Conservation (phyloP, 2,113 vertebrate genomes). For the Phyllopteryx taeniolatus region DNA sequence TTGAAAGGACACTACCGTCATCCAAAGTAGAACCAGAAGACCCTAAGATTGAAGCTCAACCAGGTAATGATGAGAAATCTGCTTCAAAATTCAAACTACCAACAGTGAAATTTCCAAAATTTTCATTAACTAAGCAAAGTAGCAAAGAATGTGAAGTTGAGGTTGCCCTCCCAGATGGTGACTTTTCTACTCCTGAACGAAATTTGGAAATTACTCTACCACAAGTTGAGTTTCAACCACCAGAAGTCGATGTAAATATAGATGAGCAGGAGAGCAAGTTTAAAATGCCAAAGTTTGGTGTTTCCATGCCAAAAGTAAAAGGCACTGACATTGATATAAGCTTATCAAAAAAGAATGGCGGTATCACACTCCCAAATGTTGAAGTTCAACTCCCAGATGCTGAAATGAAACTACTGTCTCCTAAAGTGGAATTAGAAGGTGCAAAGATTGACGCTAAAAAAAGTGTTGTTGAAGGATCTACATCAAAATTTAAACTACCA, state of each 20-base stretch:
- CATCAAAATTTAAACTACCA: conserved; percentile 47
- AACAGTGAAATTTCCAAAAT: neutral
- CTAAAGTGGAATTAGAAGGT: neutral
- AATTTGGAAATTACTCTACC: conserved; percentile 5
- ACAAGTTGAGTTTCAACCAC: neutral
- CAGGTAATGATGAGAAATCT: conserved; percentile 9
- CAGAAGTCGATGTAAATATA: neutral
- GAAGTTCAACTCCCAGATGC: neutral
- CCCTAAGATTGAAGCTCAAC: conserved; percentile 10
- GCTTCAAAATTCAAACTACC: conserved; percentile 8
- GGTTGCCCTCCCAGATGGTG: conserved; percentile 11
- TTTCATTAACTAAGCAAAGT: conserved; percentile 5
- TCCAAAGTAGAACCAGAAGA: conserved; percentile 13
- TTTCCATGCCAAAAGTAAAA: conserved; percentile 41
- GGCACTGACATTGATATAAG: conserved; percentile 31
- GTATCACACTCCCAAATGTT: neutral
- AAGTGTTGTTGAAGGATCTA: conserved; percentile 20
- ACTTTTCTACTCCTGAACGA: conserved; percentile 6
- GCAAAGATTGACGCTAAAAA: conserved; percentile 1
- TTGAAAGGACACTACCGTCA: neutral
- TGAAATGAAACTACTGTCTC: neutral
- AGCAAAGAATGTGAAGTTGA: neutral
- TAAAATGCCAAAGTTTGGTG: conserved; percentile 38
- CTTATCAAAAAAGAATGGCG: conserved; percentile 19
- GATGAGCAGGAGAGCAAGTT: conserved; percentile 25